Percentiles rank a stretch among this genome's conserved stretches.
These are phyloP conservation scores for Theristus sp. DNA, from an alignment of 2,888 invertebrate species.

Conservation along the genomic window DNA sequence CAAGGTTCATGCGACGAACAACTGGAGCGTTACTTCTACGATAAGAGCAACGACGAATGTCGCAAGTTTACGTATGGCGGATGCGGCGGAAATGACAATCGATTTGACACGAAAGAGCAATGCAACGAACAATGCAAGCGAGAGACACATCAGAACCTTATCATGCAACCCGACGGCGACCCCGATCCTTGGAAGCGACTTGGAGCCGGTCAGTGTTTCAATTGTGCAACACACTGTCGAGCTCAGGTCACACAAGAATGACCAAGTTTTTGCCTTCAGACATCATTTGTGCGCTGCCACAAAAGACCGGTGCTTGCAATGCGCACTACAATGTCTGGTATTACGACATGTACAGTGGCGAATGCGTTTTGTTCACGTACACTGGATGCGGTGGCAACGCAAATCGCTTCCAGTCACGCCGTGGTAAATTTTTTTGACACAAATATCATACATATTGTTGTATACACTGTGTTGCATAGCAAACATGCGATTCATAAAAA, in stretches of 20 bases:
- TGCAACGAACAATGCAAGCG: no score
- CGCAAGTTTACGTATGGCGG: conserved; percentile 21
- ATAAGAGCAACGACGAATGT: conserved; percentile 13
- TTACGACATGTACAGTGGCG: conserved; percentile 8
- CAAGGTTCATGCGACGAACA: neutral
- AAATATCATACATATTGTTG: no score
- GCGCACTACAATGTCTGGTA: neutral
- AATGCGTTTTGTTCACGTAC: conserved; percentile 21
- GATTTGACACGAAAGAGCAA: conserved; percentile 14
- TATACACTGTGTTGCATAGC: no score
- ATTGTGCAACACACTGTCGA: no score
- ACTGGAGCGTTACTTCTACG: conserved; percentile 10
- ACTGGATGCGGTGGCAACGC: conserved; percentile 25
- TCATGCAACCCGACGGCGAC: no score
- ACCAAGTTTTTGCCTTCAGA: no score
- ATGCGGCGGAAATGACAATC: conserved; percentile 25
- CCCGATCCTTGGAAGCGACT: no score
- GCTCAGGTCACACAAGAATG: no score
- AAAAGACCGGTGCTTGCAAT: neutral
- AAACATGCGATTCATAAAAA: no score
- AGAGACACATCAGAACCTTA: no score
- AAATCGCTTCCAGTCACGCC: conserved; percentile 15
- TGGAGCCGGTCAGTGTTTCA: no score
- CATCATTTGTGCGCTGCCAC: neutral
- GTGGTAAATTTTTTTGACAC: no score